Percentiles rank a stretch among this genome's conserved stretches.
Conservation (phyloP, 2,888 invertebrate species). For the Smittia aterrima region DNA sequence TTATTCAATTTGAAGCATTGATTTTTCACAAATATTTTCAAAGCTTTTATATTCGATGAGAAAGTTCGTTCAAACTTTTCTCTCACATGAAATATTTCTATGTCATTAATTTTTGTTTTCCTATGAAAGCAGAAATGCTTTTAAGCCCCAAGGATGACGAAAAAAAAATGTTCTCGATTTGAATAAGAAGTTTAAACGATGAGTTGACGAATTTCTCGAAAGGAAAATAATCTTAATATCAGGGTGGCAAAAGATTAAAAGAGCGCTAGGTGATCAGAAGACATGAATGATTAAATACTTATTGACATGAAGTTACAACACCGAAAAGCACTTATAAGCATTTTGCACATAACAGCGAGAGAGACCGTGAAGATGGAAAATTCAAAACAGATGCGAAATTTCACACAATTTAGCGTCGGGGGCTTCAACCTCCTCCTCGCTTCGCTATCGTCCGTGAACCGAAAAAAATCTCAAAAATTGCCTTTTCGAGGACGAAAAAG, state of each 20-base stretch:
- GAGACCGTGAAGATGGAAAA: background rate
- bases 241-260: background rate
- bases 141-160: background rate
- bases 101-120: background rate
- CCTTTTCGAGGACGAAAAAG: background rate
- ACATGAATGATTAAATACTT: conserved; percentile 40
- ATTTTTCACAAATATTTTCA: too few relatives aligned
- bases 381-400: conserved; percentile 6
- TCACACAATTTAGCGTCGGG: background rate
- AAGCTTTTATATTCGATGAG: too few relatives aligned
- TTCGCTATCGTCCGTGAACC: background rate
- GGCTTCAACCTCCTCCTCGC: background rate
- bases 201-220: background rate
- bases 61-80: too few relatives aligned
- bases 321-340: conserved; percentile 32
- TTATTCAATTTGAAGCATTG: too few relatives aligned
- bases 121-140: background rate
- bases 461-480: conserved; percentile 6
- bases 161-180: background rate
- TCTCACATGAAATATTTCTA: background rate
- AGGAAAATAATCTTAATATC: background rate
- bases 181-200: background rate
- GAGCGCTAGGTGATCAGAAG: background rate
- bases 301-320: conserved; percentile 39
- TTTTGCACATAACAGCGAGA: background rate